Evolutionary conservation across 1,140 invertebrate species (phyloP).

Genomic region (Myzus persicae): DNA sequence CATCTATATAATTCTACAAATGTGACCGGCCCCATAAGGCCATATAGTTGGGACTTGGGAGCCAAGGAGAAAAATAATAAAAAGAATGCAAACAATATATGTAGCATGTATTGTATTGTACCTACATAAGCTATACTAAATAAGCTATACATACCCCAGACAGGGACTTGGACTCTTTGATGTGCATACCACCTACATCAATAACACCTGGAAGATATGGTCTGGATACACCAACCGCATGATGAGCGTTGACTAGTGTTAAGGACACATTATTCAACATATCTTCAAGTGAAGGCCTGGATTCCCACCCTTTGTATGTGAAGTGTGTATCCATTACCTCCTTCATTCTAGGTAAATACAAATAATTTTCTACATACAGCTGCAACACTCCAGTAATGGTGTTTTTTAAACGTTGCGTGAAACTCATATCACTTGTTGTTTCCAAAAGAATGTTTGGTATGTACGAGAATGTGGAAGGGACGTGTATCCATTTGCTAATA

Average conservation of each 20-base stretch:
- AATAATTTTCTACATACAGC: constrained; percentile 23
- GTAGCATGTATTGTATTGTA: no score
- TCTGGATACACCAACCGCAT: constrained; percentile 62
- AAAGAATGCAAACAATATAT: no score
- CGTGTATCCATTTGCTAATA: constrained; percentile 34
- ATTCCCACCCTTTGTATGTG: constrained; percentile 61
- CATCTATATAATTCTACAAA: no score
- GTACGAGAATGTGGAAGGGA: constrained; percentile 64
- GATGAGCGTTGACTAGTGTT: constrained; percentile 65
- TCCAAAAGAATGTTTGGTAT: constrained; percentile 68
- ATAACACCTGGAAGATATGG: constrained; percentile 64
- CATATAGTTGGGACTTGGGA: no score
- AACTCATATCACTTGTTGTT: constrained; percentile 67
- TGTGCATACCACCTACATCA: constrained; percentile 66
- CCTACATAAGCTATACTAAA: not conserved
- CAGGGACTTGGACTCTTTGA: constrained; percentile 67
- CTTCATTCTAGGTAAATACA: constrained; percentile 60
- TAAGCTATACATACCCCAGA: constrained; percentile 64
- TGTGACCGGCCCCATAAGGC: no score
- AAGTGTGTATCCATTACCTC: constrained; percentile 58
- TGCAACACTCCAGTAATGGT: constrained; percentile 39
- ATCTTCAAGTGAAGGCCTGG: constrained; percentile 64
- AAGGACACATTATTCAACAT: constrained; percentile 65
- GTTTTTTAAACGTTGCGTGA: constrained; percentile 70
- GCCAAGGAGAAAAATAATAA: no score